Evolutionary conservation across 1,140 invertebrate species (phyloP).

Genomic region (Rhopalosiphum padi): DNA sequence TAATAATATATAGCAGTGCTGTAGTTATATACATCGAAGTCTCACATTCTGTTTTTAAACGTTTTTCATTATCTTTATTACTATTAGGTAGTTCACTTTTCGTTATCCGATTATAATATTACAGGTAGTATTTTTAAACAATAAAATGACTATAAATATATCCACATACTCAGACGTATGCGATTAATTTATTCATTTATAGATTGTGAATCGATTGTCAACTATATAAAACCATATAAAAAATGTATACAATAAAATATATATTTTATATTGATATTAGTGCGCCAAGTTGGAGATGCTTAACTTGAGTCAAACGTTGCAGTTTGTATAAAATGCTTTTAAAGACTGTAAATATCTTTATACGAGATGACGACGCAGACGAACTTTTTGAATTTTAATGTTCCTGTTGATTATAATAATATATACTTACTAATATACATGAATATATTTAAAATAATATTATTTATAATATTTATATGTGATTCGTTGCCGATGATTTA

Average conservation of each 20-base stretch:
- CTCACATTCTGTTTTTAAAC: background rate
- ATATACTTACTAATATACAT: background rate
- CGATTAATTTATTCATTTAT: background rate
- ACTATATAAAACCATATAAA: background rate
- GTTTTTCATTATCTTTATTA: background rate
- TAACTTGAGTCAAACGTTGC: background rate
- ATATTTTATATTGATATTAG: constrained; percentile 14
- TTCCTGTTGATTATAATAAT: background rate
- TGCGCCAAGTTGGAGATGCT: background rate
- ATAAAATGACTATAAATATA: background rate
- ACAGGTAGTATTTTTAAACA: background rate
- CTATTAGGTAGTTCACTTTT: background rate
- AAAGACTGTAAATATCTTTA: background rate
- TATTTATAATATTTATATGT: no score
- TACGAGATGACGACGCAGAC: background rate
- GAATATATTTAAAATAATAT: background rate
- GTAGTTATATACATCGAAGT: background rate
- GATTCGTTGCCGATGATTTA: background rate
- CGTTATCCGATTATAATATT: constrained; percentile 1
- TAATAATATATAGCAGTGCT: background rate
- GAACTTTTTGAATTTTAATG: background rate
- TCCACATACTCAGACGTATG: background rate
- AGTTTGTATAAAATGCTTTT: background rate
- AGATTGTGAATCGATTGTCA: constrained; percentile 8
- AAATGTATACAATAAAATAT: background rate